A percentile compares a stretch with the other conserved stretches of the same genome.
Evolutionary conservation across 2,797 vertebrate genomes (phyloP).

Genomic region (Manis javanica): DNA sequence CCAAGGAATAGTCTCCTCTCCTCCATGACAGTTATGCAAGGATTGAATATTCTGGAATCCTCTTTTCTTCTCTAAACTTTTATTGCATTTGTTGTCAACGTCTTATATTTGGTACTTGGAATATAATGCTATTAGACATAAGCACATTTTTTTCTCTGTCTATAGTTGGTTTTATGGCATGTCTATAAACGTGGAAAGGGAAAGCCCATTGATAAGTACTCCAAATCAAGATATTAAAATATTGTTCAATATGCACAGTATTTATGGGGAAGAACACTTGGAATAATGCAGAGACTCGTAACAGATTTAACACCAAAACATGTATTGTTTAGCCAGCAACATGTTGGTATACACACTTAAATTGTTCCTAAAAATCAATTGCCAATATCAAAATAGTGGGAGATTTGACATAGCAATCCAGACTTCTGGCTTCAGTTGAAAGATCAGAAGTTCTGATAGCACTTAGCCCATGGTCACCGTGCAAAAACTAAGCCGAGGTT

Average conservation of each 20-base stretch:
- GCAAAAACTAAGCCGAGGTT: neutral
- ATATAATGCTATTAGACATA: neutral
- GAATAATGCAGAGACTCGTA: neutral
- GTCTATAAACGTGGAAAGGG: neutral
- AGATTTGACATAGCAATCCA: neutral
- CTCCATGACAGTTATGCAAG: neutral
- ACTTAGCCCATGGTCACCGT: neutral
- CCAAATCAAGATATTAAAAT: slow-evolving; percentile 2
- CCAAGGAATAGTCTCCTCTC: neutral
- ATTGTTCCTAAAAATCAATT: neutral
- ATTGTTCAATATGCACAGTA: neutral
- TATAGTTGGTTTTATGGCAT: neutral
- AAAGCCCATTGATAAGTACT: neutral
- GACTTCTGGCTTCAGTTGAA: neutral
- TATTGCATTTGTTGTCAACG: neutral
- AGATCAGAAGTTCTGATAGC: neutral
- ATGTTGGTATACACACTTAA: neutral
- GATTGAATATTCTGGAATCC: neutral
- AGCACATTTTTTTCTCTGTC: neutral
- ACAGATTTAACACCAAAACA: neutral
- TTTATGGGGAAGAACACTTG: neutral
- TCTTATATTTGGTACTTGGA: neutral
- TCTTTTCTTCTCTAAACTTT: neutral
- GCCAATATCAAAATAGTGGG: neutral
- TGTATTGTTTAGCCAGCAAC: neutral